These are phyloP conservation scores for Macropis europaea DNA, from an alignment of 2,888 invertebrate genomes.

Conservation along the genomic window DNA sequence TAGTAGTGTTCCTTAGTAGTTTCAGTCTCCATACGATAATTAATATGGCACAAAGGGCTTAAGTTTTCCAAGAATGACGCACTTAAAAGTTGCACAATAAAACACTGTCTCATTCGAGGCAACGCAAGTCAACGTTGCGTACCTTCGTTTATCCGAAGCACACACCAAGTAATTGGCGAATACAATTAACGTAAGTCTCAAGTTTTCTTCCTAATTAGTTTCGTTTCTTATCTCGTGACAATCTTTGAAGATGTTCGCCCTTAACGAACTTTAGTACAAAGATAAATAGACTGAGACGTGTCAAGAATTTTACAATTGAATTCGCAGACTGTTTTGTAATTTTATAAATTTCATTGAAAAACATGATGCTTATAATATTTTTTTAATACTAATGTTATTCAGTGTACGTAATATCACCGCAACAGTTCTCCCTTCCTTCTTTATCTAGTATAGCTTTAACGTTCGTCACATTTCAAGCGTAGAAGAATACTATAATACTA, in stretches of 20 bases:
- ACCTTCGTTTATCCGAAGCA: background rate
- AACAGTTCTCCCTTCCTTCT: background rate
- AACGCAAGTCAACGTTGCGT: background rate
- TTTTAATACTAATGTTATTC: background rate
- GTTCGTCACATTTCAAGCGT: slow-evolving; percentile 30
- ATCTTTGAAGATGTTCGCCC: background rate
- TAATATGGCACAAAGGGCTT: too few relatives aligned
- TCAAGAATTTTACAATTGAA: background rate
- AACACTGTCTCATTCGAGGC: background rate
- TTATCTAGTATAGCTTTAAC: slow-evolving; percentile 36
- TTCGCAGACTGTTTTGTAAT: background rate
- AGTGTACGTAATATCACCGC: background rate
- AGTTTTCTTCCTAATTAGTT: background rate
- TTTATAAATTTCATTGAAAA: background rate
- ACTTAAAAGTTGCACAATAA: background rate
- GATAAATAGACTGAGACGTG: background rate
- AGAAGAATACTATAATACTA: slow-evolving; percentile 45
- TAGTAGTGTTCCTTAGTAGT: too few relatives aligned
- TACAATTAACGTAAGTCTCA: background rate
- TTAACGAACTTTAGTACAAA: background rate
- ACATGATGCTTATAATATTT: background rate
- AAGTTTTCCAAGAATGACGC: too few relatives aligned
- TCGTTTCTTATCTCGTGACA: background rate
- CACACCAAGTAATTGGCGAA: background rate
- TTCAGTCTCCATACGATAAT: too few relatives aligned